Evolutionary conservation across 2,797 vertebrate species (phyloP).

Genomic region (Parotocinclus haroldoi): DNA sequence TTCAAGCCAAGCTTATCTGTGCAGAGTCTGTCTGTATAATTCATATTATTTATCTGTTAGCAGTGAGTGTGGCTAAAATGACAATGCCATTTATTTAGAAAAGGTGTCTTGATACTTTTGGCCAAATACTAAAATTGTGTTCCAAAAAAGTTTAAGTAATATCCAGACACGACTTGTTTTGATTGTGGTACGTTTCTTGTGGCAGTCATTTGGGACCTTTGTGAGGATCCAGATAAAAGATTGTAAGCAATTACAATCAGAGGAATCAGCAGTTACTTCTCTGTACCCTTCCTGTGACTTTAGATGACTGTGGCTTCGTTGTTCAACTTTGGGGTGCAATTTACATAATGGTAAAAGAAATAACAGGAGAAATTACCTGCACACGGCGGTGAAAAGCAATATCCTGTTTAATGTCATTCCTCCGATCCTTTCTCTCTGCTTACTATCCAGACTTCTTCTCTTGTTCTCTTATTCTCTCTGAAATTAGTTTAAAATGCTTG

Average conservation of each 20-base stretch:
- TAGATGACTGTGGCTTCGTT: not conserved
- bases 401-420: not conserved
- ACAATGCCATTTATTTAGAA: no score
- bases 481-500: no score
- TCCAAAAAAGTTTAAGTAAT: no score
- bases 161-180: no score
- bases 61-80: no score
- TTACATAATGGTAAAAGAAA: constrained; percentile 30
- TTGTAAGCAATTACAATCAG: constrained; percentile 36
- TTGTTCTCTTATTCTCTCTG: not conserved
- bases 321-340: constrained; percentile 22
- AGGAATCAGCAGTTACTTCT: constrained; percentile 9
- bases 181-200: no score
- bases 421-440: constrained; percentile 2
- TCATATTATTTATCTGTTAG: no score
- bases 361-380: constrained; percentile 26
- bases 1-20: no score
- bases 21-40: no score
- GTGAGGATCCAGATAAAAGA: constrained; percentile 13
- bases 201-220: no score
- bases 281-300: not conserved
- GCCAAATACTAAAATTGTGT: no score
- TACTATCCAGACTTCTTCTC: not conserved
- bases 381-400: constrained; percentile 12
- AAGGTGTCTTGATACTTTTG: no score